phyloP scores from a whole-genome alignment of 2,888 invertebrate species.

The Eupelmus urozonus region DNA sequence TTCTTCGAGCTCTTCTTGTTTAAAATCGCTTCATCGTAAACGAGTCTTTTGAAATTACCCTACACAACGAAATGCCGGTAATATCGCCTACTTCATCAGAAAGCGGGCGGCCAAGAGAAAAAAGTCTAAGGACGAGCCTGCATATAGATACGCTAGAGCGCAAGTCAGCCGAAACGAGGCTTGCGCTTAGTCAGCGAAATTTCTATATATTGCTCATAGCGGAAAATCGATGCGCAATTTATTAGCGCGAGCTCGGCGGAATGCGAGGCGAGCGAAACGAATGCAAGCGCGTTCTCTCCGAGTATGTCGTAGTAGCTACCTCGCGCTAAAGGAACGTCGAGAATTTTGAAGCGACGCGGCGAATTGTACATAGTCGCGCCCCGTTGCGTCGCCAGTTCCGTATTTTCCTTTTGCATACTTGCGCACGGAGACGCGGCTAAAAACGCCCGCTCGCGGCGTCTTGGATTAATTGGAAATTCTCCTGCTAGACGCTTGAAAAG shows the following conservation, averaged over 20 bases:
- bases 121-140: background rate
- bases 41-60: too few species aligned
- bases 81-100: too few species aligned
- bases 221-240: constrained; percentile 59
- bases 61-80: too few species aligned
- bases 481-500: background rate
- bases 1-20: too few species aligned
- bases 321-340: constrained; percentile 22
- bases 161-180: constrained; percentile 12
- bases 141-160: background rate
- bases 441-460: too few species aligned
- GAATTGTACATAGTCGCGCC: too few species aligned
- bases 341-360: constrained; percentile 41
- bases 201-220: constrained; percentile 16
- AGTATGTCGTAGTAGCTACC: constrained; percentile 27
- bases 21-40: too few species aligned
- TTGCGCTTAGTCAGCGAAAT: constrained; percentile 42
- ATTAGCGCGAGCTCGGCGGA: constrained; percentile 63
- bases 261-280: constrained; percentile 60
- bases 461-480: constrained; percentile 41
- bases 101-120: too few species aligned
- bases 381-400: too few species aligned
- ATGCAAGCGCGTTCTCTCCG: constrained; percentile 9
- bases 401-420: background rate
- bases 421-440: too few species aligned